A percentile compares a stretch with the other conserved stretches of the same genome.
phyloP scores from a whole-genome alignment of 64 coral and sea anemone species.

The Exaiptasia diaphana region DNA sequence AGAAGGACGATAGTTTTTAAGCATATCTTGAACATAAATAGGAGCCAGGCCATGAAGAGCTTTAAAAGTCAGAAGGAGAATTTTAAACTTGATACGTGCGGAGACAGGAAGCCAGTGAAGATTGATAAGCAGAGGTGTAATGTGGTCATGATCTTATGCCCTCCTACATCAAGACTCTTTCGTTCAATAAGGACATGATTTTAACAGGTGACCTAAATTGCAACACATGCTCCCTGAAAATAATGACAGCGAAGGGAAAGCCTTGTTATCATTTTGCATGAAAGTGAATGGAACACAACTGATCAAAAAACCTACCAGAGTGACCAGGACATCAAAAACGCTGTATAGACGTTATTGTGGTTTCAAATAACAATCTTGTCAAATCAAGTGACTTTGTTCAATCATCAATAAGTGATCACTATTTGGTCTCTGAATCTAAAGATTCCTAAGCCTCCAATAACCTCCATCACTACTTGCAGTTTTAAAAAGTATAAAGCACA shows the following conservation, averaged over 20 bases:
- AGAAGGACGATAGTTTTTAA: no score
- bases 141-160: conserved; percentile 50
- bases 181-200: conserved; percentile 37
- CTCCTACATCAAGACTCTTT: conserved; percentile 16
- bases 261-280: background rate
- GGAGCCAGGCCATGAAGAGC: no score
- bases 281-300: conserved; percentile 29
- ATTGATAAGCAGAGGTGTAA: no score
- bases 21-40: no score
- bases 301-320: conserved; percentile 43
- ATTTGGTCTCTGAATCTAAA: no score
- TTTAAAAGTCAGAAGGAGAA: no score
- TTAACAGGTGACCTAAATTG: no score
- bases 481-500: no score
- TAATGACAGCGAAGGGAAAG: conserved; percentile 1
- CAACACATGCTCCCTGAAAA: background rate
- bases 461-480: no score
- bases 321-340: conserved; percentile 6
- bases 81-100: no score
- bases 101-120: no score
- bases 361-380: conserved; percentile 5
- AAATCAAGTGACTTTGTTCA: conserved; percentile 21
- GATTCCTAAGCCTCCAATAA: no score
- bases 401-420: conserved; percentile 60
- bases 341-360: conserved; percentile 20